phyloP scores from a whole-genome alignment of 2,888 invertebrate genomes.

The Cremastobaeus sp. region DNA sequence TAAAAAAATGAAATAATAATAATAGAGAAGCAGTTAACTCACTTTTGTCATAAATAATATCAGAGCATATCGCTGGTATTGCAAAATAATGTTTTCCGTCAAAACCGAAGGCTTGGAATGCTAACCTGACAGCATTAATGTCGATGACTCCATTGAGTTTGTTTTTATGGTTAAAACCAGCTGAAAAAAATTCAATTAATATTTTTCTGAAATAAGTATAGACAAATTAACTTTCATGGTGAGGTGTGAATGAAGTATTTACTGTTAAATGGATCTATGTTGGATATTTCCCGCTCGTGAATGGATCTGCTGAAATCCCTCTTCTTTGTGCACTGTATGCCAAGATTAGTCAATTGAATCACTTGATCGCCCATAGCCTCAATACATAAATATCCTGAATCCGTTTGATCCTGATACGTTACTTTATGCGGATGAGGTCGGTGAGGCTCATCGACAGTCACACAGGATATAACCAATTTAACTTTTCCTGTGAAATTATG shows the following conservation, averaged over 20 bases:
- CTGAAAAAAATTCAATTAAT: slow-evolving; percentile 1
- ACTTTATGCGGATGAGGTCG: slow-evolving; percentile 95
- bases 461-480: slow-evolving; percentile 96
- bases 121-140: slow-evolving; percentile 93
- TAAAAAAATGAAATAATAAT: too few species aligned
- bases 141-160: slow-evolving; percentile 94
- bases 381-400: slow-evolving; percentile 93
- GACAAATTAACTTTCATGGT: neutral
- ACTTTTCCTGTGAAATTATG: slow-evolving; percentile 76
- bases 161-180: slow-evolving; percentile 90
- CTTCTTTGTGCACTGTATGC: slow-evolving; percentile 97
- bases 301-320: slow-evolving; percentile 93
- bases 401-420: slow-evolving; percentile 95
- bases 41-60: slow-evolving; percentile 96
- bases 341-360: slow-evolving; percentile 92
- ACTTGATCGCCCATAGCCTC: slow-evolving; percentile 84
- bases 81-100: slow-evolving; percentile 81
- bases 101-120: slow-evolving; percentile 95
- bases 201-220: too few species aligned
- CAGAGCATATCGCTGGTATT: slow-evolving; percentile 88
- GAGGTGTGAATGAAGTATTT: slow-evolving; percentile 80
- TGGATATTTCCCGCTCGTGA: slow-evolving; percentile 86
- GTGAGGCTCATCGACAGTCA: slow-evolving; percentile 93
- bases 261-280: slow-evolving; percentile 97
- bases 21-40: neutral